Base-by-base conservation (phyloP, 2,113 vertebrate genomes). In the Sander lucioperca region DNA sequence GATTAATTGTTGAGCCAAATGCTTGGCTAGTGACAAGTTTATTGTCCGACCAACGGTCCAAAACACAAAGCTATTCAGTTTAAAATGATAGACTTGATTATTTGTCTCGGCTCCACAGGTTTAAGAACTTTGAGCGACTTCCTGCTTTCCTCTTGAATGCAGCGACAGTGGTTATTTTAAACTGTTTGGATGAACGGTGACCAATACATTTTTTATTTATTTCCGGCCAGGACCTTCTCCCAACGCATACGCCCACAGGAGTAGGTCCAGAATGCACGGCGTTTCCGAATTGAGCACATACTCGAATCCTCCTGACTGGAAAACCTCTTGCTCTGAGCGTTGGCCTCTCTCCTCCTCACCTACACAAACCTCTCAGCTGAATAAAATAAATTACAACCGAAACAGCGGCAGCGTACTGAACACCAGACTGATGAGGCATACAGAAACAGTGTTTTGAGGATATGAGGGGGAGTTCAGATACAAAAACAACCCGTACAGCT, bases 291-390 rank as follows among this genome's bases (percentile, higher is more conserved):
- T 43, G 36, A 64, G 50, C 50, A 64, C 63, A 47, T 4, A 48
- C 51, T 56, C 8, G 1, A 25, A 66, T 50, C 14, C 33, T 39
- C 39, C 43, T 50, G 68, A 65, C 39, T 21, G 39, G 27, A 57
- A 39, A 50, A 15, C 62, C 78, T 59, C 27, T 10, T 0, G 14
- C n/a, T 58, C 53, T 10, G 39, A 43, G 39, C 39, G 10, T 3
- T 43, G 39, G 39, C 66, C n/a, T 27, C 23, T 25, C 59, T 50
- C 47, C 10, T 53, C 23, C 56, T 64, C 68, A 57, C 62, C 70
- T 59, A 74, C 79, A 66, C 79, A 74, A 54, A 30, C 39, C 79
- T 51, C 79, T 59, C 39, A 12, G 62, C 69, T 51, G 51, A 67
- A 59, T 51, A 27, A 59, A 53, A n/a, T n/a, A 5, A 74, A 81